Conservation (phyloP, 2,797 vertebrate genomes). For the Cyclura pinguis region DNA sequence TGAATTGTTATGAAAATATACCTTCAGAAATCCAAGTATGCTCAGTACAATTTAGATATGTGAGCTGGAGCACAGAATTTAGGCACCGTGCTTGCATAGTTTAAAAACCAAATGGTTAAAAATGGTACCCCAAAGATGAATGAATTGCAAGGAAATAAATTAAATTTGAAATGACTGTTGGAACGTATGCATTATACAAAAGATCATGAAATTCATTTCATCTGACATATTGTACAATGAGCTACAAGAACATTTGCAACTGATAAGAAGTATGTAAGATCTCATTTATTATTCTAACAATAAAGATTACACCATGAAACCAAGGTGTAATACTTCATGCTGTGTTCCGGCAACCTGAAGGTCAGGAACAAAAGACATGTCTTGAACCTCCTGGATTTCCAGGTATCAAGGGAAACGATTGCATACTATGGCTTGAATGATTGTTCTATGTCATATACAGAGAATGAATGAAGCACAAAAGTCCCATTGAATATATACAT, state of each 20-base stretch:
- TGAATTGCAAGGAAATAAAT: constrained; percentile 74
- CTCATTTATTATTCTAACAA: constrained; percentile 72
- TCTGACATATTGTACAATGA: constrained; percentile 69
- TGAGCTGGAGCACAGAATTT: constrained; percentile 53
- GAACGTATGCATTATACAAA: constrained; percentile 76
- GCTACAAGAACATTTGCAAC: constrained; percentile 70
- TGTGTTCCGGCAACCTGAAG: constrained; percentile 51
- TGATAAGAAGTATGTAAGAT: constrained; percentile 55
- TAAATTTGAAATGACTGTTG: constrained; percentile 73
- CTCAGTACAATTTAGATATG: constrained; percentile 9
- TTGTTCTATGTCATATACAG: background rate
- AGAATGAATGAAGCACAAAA: constrained; percentile 11
- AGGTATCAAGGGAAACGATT: constrained; percentile 28
- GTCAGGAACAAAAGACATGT: constrained; percentile 52
- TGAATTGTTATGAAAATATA: constrained; percentile 44
- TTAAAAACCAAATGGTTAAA: constrained; percentile 71
- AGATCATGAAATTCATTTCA: constrained; percentile 73
- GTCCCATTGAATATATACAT: constrained; percentile 4
- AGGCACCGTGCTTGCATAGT: constrained; percentile 62
- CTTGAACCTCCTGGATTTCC: constrained; percentile 33
- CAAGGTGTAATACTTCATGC: constrained; percentile 54
- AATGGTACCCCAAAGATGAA: constrained; percentile 70
- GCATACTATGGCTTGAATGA: background rate
- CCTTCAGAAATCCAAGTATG: constrained; percentile 40
- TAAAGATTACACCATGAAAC: constrained; percentile 64